phyloP scores from a whole-genome alignment of 2,797 vertebrate species.

The Varecia variegata region DNA sequence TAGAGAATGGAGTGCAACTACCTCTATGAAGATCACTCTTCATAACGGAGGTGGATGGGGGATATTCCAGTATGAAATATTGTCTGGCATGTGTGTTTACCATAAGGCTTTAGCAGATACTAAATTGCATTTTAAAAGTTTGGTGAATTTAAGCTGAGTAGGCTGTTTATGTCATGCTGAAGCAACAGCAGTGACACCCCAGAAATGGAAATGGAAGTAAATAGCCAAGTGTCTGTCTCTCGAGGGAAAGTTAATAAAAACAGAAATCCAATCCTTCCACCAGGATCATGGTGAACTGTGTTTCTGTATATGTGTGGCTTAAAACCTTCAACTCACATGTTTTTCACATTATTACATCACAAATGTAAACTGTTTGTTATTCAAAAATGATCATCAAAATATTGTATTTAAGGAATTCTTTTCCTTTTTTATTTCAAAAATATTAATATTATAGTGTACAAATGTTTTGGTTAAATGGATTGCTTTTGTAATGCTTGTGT shows the following conservation, averaged over 20 bases:
- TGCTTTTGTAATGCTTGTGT: neutral
- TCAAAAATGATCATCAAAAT: conserved; percentile 12
- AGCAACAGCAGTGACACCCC: conserved; percentile 29
- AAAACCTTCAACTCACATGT: neutral
- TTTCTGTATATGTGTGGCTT: neutral
- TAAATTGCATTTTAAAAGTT: conserved; percentile 71
- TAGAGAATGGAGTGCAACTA: conserved; percentile 74
- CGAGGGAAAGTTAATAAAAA: conserved; percentile 29
- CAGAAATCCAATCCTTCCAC: conserved; percentile 14
- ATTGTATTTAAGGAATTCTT: neutral
- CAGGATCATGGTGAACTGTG: neutral
- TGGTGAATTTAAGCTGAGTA: conserved; percentile 62
- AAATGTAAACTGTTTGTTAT: neutral
- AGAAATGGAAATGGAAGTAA: conserved; percentile 43
- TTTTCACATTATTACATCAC: neutral
- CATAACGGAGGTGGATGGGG: conserved; percentile 60
- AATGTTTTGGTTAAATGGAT: neutral
- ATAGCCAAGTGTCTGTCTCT: neutral
- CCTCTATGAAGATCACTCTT: conserved; percentile 72
- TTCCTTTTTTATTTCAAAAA: neutral
- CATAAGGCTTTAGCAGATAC: conserved; percentile 73
- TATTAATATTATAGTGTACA: neutral
- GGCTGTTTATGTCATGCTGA: conserved; percentile 40
- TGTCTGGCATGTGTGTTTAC: conserved; percentile 59
- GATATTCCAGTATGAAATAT: conserved; percentile 73